phyloP scores from a whole-genome alignment of 2,113 vertebrate genomes.

The Puffinus mauretanicus region DNA sequence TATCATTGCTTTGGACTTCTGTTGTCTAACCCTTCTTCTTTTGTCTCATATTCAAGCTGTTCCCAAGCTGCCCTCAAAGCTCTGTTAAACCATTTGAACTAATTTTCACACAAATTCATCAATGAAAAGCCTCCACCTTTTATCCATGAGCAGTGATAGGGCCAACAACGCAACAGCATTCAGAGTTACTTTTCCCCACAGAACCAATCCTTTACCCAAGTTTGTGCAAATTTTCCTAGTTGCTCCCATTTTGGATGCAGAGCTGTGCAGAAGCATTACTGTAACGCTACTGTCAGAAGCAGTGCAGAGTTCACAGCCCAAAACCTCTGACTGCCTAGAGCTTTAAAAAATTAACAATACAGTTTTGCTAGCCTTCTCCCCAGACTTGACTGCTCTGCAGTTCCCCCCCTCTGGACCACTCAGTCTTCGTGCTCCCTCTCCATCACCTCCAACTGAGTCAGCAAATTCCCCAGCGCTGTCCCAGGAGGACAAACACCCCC shows the following conservation, averaged over 20 bases:
- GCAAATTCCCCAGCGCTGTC: neutral
- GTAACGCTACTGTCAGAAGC: neutral
- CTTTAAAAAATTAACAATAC: neutral
- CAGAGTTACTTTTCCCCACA: neutral
- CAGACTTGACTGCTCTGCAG: neutral
- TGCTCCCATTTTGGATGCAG: neutral
- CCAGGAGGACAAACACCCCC: neutral
- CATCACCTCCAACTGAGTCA: neutral
- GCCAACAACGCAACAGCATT: neutral
- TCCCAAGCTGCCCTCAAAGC: neutral
- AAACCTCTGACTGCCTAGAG: neutral
- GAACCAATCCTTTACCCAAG: neutral
- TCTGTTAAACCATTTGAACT: neutral
- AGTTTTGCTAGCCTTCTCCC: neutral
- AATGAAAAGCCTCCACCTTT: neutral
- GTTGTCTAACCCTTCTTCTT: neutral
- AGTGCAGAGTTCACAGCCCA: neutral
- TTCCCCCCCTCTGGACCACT: neutral
- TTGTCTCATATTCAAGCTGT: neutral
- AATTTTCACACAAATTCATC: neutral
- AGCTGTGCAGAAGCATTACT: neutral
- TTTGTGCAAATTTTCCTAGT: neutral
- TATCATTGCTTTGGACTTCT: neutral
- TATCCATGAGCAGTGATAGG: neutral
- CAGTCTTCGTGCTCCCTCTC: neutral